phyloP scores from a whole-genome alignment of 1,140 invertebrate species.

The Drosophila leontia region DNA sequence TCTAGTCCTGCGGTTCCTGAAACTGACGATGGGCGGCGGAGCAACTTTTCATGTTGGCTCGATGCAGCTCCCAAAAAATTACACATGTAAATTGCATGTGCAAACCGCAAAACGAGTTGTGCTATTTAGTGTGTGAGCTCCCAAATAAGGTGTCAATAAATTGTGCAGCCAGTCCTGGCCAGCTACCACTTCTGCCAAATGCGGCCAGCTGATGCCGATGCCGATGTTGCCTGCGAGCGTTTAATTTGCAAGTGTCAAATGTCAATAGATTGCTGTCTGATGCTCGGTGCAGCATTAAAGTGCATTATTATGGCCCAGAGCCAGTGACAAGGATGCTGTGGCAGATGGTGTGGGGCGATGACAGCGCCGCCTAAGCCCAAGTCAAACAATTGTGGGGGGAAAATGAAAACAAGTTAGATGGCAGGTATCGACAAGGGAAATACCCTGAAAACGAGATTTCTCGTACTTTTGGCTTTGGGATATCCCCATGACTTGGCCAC shows the following conservation, averaged over 20 bases:
- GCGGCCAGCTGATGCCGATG: neutral
- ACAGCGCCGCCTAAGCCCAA: slow-evolving; percentile 44
- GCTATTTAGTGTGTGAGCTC: slow-evolving; percentile 38
- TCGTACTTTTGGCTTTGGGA: neutral
- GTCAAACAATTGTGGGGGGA: slow-evolving; percentile 26
- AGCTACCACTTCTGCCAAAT: neutral
- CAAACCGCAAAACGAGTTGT: slow-evolving; percentile 75
- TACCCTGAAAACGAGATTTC: neutral
- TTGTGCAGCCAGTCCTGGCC: slow-evolving; percentile 44
- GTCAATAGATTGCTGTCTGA: slow-evolving; percentile 65
- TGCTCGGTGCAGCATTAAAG: slow-evolving; percentile 58
- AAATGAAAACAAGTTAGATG: neutral
- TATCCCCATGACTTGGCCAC: neutral
- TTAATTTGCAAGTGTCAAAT: slow-evolving; percentile 83
- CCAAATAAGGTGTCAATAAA: slow-evolving; percentile 81
- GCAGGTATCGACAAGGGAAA: neutral
- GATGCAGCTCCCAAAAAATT: slow-evolving; percentile 59
- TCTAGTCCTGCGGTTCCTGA: slow-evolving; percentile 41
- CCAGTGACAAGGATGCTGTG: slow-evolving; percentile 30
- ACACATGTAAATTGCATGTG: slow-evolving; percentile 81
- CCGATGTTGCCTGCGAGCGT: slow-evolving; percentile 61
- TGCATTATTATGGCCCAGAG: slow-evolving; percentile 57
- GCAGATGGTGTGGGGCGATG: slow-evolving; percentile 34
- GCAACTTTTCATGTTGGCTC: slow-evolving; percentile 48
- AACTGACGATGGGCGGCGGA: slow-evolving; percentile 42